A percentile compares a stretch with the other conserved stretches of the same genome.
Conservation (phyloP, 64 coral and sea anemone species). For the Pachyseris speciosa region DNA sequence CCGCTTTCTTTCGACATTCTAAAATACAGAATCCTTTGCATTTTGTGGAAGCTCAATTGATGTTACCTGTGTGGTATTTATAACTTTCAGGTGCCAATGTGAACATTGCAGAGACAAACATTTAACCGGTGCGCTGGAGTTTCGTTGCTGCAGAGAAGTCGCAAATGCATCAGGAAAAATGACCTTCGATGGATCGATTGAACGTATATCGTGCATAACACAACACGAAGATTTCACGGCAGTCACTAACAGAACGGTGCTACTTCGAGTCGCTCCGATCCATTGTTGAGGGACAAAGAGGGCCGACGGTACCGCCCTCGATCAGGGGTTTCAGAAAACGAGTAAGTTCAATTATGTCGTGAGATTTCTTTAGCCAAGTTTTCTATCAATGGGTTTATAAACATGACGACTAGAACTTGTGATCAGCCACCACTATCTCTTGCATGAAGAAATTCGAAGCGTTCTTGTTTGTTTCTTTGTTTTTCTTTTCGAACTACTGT, state of each 20-base stretch:
- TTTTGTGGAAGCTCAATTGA: no score
- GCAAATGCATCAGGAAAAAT: neutral
- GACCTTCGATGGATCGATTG: constrained; percentile 61
- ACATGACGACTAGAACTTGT: no score
- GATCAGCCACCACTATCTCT: no score
- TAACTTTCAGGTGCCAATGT: constrained; percentile 58
- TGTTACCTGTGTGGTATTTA: neutral
- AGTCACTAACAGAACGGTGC: constrained; percentile 51
- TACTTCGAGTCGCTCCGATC: constrained; percentile 11
- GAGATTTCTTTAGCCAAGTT: no score
- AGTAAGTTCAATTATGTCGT: no score
- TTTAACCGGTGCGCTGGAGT: constrained; percentile 37
- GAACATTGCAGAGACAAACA: constrained; percentile 29
- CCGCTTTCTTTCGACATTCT: no score
- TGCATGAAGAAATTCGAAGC: no score
- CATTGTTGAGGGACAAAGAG: constrained; percentile 36
- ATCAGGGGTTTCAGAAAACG: neutral
- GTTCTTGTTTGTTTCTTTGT: no score
- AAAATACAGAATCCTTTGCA: no score
- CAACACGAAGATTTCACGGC: constrained; percentile 59
- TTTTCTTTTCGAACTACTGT: no score
- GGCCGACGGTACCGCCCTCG: constrained; percentile 14
- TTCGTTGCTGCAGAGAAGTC: constrained; percentile 66
- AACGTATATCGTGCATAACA: constrained; percentile 33
- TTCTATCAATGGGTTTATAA: no score